A percentile compares a stretch with the other conserved stretches of the same genome.
These are phyloP conservation scores for Epinephelus cyanopodus DNA, from an alignment of 2,113 vertebrate species.

Conservation along the genomic window DNA sequence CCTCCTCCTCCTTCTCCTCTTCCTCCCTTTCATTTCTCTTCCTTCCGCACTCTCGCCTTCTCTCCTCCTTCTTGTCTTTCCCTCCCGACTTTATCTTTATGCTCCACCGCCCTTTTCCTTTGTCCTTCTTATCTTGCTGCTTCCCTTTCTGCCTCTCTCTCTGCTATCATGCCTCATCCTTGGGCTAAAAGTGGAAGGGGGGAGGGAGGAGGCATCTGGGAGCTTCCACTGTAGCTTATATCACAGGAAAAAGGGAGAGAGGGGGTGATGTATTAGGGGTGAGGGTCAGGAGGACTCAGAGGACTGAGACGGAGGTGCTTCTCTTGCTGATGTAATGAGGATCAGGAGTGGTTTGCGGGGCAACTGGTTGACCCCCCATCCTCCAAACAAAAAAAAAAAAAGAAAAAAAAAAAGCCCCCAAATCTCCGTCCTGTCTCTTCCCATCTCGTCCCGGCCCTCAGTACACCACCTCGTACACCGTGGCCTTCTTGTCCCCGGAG, in stretches of 20 bases:
- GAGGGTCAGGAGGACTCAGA: slow-evolving; percentile 57
- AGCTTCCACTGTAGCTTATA: slow-evolving; percentile 67
- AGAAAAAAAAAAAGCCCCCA: slow-evolving; percentile 11
- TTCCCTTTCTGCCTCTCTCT: slow-evolving; percentile 54
- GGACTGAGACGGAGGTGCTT: slow-evolving; percentile 52
- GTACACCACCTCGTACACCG: slow-evolving; percentile 91
- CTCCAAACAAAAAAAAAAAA: not conserved
- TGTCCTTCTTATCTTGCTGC: slow-evolving; percentile 75
- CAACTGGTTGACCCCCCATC: slow-evolving; percentile 15
- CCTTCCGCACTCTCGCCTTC: slow-evolving; percentile 41
- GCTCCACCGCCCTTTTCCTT: slow-evolving; percentile 70
- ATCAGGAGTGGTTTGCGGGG: slow-evolving; percentile 51
- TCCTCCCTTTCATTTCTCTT: slow-evolving; percentile 56
- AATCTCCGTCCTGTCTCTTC: slow-evolving; percentile 50
- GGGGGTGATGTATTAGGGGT: slow-evolving; percentile 21
- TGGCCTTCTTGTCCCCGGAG: slow-evolving; percentile 90
- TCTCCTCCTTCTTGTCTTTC: slow-evolving; percentile 44
- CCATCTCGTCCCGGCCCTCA: slow-evolving; percentile 74
- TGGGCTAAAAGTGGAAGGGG: slow-evolving; percentile 45
- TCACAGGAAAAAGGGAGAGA: slow-evolving; percentile 47
- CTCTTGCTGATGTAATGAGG: slow-evolving; percentile 68
- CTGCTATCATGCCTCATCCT: slow-evolving; percentile 61
- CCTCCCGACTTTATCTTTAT: slow-evolving; percentile 71
- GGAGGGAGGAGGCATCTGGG: slow-evolving; percentile 40
- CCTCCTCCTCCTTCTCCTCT: slow-evolving; percentile 40